Base-by-base conservation (phyloP, 2,113 vertebrate genomes). In the Oreamnos americanus region DNA sequence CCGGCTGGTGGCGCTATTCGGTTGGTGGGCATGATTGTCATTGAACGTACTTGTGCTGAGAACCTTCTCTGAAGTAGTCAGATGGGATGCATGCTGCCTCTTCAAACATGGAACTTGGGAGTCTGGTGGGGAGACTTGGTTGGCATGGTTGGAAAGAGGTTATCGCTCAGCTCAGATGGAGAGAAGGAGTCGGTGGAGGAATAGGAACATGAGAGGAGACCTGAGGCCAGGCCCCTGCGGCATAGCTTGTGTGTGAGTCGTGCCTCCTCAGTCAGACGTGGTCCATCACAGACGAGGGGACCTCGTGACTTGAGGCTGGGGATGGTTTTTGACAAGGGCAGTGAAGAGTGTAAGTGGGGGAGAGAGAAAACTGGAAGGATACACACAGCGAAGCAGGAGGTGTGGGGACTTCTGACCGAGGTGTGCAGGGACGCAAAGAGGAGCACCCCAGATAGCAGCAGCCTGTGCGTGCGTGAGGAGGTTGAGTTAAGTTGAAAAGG, bases 381-480 rank as follows among this genome's bases (percentile, higher is more conserved):
- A 36, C 16, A n/a, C 79, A 53, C 17, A 21, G 43, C 51, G 19
- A 7, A 45, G n/a, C 33, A 76, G 88, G 47, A 30, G 36, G 84
- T 39, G 17, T 39, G 43, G 21, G 36, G 43, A 10, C 16, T 13
- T 28, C 0, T 3, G 26, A 47, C n/a, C 17, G 0, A 3, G 33
- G n/a, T 25, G 67, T 30, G 25, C 25, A 7, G n/a, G 25, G 7
- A 33, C 25, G 12, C 33, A 7, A 33, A 49, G 43, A 23, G 6
- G 5, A 7, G 17, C 30, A 15, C 28, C 36, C 60, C 33, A 12
- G 2, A n/a, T 25, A 6, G 28, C 28, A 17, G 28, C 43, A 39
- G 1, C 12, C 10, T 64, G 30, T n/a, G 36, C 8, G 6, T 15
- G 64, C 19, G 0, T 33, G 49, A 36, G 51, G 47, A 39, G 84